Percentiles rank a stretch among this genome's conserved stretches.
These are phyloP conservation scores for Myrmophylax atrothorax DNA, from an alignment of 2,113 vertebrate species.

Conservation along the genomic window DNA sequence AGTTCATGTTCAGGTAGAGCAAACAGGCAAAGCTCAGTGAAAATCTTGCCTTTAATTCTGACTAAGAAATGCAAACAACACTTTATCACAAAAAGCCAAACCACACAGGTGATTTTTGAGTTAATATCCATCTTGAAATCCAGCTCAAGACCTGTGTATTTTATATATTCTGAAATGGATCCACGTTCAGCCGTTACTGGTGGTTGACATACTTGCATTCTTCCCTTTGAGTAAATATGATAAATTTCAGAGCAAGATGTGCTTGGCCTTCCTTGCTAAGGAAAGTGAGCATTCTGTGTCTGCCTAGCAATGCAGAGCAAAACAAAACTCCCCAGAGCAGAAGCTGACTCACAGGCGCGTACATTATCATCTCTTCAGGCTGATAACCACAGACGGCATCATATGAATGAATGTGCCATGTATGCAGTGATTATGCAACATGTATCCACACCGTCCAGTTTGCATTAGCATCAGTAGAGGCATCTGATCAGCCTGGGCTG, in stretches of 20 bases:
- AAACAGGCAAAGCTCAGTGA: neutral
- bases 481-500: constrained; percentile 30
- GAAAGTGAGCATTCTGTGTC: neutral
- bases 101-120: neutral
- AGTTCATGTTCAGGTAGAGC: neutral
- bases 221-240: neutral
- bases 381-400: neutral
- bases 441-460: neutral
- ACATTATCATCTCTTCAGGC: neutral
- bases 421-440: neutral
- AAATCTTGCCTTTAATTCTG: neutral
- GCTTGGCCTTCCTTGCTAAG: neutral
- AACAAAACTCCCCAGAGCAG: neutral
- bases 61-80: neutral
- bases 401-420: neutral
- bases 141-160: neutral
- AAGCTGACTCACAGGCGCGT: neutral
- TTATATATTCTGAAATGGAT: neutral
- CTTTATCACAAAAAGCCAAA: neutral
- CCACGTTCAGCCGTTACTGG: neutral
- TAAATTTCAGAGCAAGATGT: neutral
- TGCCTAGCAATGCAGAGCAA: neutral
- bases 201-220: neutral
- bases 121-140: neutral
- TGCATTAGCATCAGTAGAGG: neutral